Conservation (phyloP, 2,113 vertebrate species). For the Athene noctua region DNA sequence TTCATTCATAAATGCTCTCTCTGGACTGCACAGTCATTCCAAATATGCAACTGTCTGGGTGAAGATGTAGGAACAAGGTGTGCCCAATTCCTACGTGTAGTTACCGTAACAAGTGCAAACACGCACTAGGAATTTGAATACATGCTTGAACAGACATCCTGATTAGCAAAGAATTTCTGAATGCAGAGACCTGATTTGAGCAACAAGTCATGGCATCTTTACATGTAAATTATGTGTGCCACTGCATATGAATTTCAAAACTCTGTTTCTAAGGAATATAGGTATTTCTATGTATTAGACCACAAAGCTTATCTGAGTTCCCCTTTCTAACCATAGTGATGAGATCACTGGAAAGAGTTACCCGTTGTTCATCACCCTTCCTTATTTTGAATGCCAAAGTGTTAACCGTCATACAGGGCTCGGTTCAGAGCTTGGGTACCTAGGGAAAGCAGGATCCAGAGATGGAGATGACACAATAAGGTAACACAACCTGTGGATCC, state of each 20-base stretch:
- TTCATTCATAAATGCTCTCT: neutral
- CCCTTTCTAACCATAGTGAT: slow-evolving; percentile 8
- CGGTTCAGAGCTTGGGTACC: neutral
- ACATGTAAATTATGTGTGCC: neutral
- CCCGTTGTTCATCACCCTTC: neutral
- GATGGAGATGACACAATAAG: neutral
- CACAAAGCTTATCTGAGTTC: slow-evolving; percentile 13
- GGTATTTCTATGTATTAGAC: slow-evolving; percentile 26
- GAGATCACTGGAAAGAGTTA: slow-evolving; percentile 45
- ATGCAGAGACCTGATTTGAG: neutral
- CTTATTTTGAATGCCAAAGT: neutral
- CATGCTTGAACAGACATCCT: neutral
- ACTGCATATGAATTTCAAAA: neutral
- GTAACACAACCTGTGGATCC: neutral
- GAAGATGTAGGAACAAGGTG: slow-evolving; percentile 29
- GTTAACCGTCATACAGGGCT: neutral
- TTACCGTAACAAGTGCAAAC: neutral
- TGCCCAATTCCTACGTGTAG: slow-evolving; percentile 27
- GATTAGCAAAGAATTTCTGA: slow-evolving; percentile 22
- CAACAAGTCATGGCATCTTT: neutral
- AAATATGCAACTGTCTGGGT: slow-evolving; percentile 9
- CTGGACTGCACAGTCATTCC: neutral
- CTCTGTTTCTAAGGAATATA: slow-evolving; percentile 26
- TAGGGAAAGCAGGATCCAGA: neutral
- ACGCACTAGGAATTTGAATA: neutral